A percentile compares a stretch with the other conserved stretches of the same genome.
Evolutionary conservation across 1,140 invertebrate genomes (phyloP).

Genomic region (Aphis gossypii): DNA sequence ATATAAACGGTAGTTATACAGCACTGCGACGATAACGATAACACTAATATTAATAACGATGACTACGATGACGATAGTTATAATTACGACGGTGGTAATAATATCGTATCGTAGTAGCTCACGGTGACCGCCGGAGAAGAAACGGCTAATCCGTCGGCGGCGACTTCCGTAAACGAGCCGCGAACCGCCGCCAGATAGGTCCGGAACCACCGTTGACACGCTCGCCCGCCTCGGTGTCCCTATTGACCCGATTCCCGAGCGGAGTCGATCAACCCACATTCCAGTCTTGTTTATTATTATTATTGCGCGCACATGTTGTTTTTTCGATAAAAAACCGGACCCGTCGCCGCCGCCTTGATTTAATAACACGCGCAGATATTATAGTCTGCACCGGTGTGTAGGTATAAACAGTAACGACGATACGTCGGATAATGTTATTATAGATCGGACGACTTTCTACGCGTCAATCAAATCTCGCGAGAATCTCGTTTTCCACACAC

Average conservation of each 20-base stretch:
- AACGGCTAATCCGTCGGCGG: neutral
- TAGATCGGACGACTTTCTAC: slow-evolving; percentile 33
- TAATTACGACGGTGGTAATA: neutral
- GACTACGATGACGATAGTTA: neutral
- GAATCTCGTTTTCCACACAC: slow-evolving; percentile 44
- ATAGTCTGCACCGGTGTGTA: too few species aligned
- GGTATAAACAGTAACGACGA: neutral
- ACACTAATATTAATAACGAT: neutral
- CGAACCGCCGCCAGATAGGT: too few species aligned
- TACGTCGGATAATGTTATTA: neutral
- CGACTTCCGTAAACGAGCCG: neutral
- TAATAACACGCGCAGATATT: neutral
- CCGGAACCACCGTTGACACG: neutral
- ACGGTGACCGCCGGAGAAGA: neutral
- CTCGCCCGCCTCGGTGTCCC: neutral
- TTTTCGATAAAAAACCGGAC: neutral
- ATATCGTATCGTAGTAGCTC: neutral
- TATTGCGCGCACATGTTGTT: neutral
- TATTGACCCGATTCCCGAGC: neutral
- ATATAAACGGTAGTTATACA: neutral
- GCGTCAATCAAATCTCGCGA: slow-evolving; percentile 41
- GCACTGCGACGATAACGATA: neutral
- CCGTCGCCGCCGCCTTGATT: neutral
- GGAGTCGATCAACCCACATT: neutral
- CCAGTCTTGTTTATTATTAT: neutral